Evolutionary conservation across 2,888 invertebrate species (phyloP), one percentile per base, ranked within the genome.

Genomic region (Acheta domesticus): DNA sequence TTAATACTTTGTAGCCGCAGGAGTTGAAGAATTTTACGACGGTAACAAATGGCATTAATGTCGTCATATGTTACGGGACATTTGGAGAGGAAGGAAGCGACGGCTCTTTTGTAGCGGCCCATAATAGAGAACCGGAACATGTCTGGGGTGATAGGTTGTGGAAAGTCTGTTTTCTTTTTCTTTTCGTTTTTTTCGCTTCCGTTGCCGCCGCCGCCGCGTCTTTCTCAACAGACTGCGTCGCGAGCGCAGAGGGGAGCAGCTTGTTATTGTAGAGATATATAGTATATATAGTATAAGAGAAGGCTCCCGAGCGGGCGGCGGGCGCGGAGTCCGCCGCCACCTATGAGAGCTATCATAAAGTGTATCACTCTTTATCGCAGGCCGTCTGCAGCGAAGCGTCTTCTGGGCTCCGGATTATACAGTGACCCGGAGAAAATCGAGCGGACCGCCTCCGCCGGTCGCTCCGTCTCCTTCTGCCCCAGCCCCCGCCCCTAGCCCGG

Each of bases 391-490:
- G 16, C n/a, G 62, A 62, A 62, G 62, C 62, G 62, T 62, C 62
- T 62, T n/a, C 62, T 19, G 62, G 62, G 62, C n/a, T 62, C 62
- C 62, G 62, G n/a, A 62, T 62, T 62, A 62, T 62, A 62, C 62
- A 62, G 62, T 62, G 62, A 62, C 62, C 62, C 62, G 62, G 62
- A 62, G 62, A 62, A 62, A 62, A 62, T 62, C 16, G 62, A 62
- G 75, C 48, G 75, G 16, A 75, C 23, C 75, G 20, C 48, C 23
- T 75, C 20, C 8, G 75, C 19, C 75, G 23, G 8, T 20, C n/a
- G 83, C 62, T 62, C n/a, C 84, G 85, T 85, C 84, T 83, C 80
- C 83, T 83, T 81, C 82, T 81, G 81, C 82, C 74, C 79, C 83
- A 12, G n/a, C 80, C 82, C 82, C 81, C 80, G 82, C 79, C 79